Evolutionary conservation across 2,888 invertebrate genomes (phyloP), one percentile per base, ranked within the genome.

Genomic region (Xestia c-nigrum): DNA sequence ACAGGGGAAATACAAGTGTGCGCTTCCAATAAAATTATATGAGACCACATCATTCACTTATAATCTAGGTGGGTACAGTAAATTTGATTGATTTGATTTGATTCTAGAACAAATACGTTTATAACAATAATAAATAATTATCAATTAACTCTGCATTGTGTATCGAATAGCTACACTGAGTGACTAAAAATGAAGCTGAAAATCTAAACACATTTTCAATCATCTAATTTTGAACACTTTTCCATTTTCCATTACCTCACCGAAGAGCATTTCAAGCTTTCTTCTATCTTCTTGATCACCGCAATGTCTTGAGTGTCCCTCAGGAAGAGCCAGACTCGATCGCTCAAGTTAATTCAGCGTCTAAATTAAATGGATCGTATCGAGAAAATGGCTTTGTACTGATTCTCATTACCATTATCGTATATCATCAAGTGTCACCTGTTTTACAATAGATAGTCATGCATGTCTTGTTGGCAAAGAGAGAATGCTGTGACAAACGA

Each of bases 331-430:
- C 69, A 81, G 7, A 40, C 59, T 65, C 81, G 43, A 81, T 85
- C 74, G 38, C 69, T 84, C 81, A 84, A 46, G 64, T 72, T 84
- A 81, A 85, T 21, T 63, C 81, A 81, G 63, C 81, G 64, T 84
- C 59, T 81, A 80, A 80, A 84, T 61, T 80, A 74, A 81, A 81
- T 80, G 64, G 67, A 81, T 59, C 80, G 65, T 24, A 38, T 81
- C 73, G 65, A 64, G 85, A 74, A 81, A 85, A 81, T 81, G 70
- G 55, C 81, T 85, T 71, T 63, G 85, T 70, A 81, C 69, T 69
- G 70, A 70, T 74, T 83, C 66, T 74, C 81, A 57, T 81, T 84
- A 84, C 5, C 47, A 38, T 81, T 69, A 80, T 80, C 68, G 69
- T 81, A 74, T 31, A 81, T 81, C 85, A 84, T 46, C 64, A 40